Evolutionary conservation across 2,888 invertebrate species (phyloP).

Genomic region (Rutpela maculata): DNA sequence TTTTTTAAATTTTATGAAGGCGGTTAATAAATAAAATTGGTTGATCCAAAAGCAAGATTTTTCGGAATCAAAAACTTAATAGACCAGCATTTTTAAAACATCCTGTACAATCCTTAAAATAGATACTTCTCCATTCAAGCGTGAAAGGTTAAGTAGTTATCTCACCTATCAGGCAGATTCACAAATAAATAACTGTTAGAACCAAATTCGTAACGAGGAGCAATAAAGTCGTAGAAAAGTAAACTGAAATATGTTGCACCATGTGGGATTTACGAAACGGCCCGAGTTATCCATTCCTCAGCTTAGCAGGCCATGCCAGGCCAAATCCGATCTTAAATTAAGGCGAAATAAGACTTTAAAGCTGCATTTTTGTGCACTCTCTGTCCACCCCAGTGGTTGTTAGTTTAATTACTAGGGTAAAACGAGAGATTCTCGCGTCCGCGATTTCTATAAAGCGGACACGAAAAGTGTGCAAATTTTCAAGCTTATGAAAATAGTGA

Average conservation of each 20-base stretch:
- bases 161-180: background rate
- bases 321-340: slow-evolving; percentile 67
- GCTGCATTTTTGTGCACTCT: slow-evolving; percentile 62
- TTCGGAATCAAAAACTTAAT: too few species aligned
- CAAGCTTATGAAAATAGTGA: background rate
- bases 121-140: too few species aligned
- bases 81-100: too few species aligned
- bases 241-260: slow-evolving; percentile 26
- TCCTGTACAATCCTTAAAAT: too few species aligned
- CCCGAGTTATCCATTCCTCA: slow-evolving; percentile 33
- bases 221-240: slow-evolving; percentile 22
- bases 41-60: too few species aligned
- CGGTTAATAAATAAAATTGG: too few species aligned
- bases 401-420: slow-evolving; percentile 72
- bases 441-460: slow-evolving; percentile 62
- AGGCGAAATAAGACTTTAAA: slow-evolving; percentile 66
- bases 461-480: background rate
- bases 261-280: slow-evolving; percentile 24
- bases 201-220: too few species aligned
- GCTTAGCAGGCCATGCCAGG: slow-evolving; percentile 35
- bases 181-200: background rate
- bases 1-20: too few species aligned
- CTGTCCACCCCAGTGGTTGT: slow-evolving; percentile 70
- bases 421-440: slow-evolving; percentile 61
- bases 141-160: too few species aligned